Evolutionary conservation across 1,140 invertebrate genomes (phyloP), one percentile per base, ranked within the genome.

Genomic region (Ceratitis capitata): DNA sequence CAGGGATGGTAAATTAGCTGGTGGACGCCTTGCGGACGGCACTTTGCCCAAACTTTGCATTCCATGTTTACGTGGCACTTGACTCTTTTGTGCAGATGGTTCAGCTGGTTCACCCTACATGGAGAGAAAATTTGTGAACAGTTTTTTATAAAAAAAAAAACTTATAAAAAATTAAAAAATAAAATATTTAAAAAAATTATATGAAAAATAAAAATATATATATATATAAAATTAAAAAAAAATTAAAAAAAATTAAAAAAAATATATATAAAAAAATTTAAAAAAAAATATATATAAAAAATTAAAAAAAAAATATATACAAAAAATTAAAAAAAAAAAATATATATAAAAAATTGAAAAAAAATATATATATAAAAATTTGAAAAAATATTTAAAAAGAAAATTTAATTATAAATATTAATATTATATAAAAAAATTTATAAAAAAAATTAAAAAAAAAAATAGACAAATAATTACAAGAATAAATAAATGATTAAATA

Each of bases 41-140:
- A 99, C 97, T 96, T 98, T 99, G 94, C 98, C 98, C 95, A 99
- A 95, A 94, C 95, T 97, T 96, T 98, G 98, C 95, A 99, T 97
- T 95, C 98, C 98, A 98, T 98, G 97, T 96, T 98, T 98, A 92
- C 96, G 96, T 91, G 95, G 95, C 94, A 96, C 94, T 94, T 96
- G 95, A 93, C 96, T 97, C 94, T 97, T 97, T 90, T 96, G 96
- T 92, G 96, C 95, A 89, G 96, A 95, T 91, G 96, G 95, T 93
- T 97, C 96, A 91, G 95, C 96, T 93, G 95, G 95, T 94, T 98
- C 97, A 91, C 97, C 97, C 96, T 98, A 89, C 49, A 82, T 39
- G 4, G 49, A 45, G n/a, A 10, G 51, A 84, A 47, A 0, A 47
- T 32, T 74, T 85, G 14, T 84, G 26, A 84, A 3, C 3, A 78